phyloP scores from a whole-genome alignment of 2,888 invertebrate species.

The Bugula neritina region DNA sequence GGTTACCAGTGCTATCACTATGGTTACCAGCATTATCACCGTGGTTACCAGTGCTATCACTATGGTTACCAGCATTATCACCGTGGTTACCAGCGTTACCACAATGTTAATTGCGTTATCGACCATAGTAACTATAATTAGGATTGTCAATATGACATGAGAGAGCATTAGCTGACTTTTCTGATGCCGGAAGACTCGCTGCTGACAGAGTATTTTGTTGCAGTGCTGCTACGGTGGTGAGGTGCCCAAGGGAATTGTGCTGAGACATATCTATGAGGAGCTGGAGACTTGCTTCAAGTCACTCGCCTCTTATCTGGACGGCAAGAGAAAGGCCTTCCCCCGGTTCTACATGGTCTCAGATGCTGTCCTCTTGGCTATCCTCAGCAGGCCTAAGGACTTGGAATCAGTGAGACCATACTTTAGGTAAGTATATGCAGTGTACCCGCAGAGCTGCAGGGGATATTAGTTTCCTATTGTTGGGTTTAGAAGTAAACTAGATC shows the following conservation, averaged over 20 bases:
- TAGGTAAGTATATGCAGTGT: conserved; percentile 41
- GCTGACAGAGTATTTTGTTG: too few species aligned
- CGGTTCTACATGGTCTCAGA: conserved; percentile 52
- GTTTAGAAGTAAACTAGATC: too few species aligned
- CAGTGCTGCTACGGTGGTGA: conserved; percentile 53
- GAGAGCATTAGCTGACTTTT: too few species aligned
- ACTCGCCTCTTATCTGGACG: conserved; percentile 49
- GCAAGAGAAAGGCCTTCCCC: conserved; percentile 50
- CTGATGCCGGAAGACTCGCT: too few species aligned
- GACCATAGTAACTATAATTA: too few species aligned
- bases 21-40: not conserved
- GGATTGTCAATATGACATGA: too few species aligned
- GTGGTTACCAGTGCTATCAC: not conserved
- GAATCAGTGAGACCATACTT: conserved; percentile 50
- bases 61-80: not conserved
- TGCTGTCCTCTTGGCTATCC: conserved; percentile 46
- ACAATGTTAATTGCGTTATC: too few species aligned
- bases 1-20: not conserved
- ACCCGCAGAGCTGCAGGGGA: too few species aligned
- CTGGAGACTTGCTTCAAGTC: conserved; percentile 53
- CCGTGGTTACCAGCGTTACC: not conserved
- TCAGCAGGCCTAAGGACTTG: conserved; percentile 48
- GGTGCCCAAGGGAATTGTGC: conserved; percentile 48
- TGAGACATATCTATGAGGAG: conserved; percentile 51
- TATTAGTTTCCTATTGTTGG: too few species aligned